Evolutionary conservation across 2,797 vertebrate genomes (phyloP), one percentile per base, ranked within the genome.

Genomic region (Chrosomus eos): DNA sequence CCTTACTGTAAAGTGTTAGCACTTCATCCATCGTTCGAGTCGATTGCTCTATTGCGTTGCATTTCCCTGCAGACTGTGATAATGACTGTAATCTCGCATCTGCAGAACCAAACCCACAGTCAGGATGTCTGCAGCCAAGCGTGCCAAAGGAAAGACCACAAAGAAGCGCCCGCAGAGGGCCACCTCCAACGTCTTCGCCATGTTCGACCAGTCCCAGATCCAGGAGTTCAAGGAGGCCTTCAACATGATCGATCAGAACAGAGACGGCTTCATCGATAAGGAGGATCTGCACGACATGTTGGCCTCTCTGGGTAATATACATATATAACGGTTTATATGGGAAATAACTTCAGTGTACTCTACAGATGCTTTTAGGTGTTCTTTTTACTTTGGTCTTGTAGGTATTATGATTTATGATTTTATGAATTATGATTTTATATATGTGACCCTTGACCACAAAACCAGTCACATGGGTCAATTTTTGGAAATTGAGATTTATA

Each of bases 191-290:
- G 96, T 97, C 72, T 97, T 97, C 0, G 96, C 96, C 0, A 97
- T 97, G 96, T 97, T 97, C 0, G 96, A 97, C 89, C 96, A 97
- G 91, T 97, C 96, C 0, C 96, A 97, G 93, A 97, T 97, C 90
- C 96, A 97, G 91, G 96, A 97, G 89, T 97, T 97, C 90, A 97
- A 97, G 89, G 96, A 97, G 87, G 96, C 96, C 43, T 97, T 97
- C 91, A 97, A 97, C 88, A 97, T 97, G 96, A 97, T 97, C 0
- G 96, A 97, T 88, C 96, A 97, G 92, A 97, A 97, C 91, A 92
- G 96, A 0, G 96, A 97, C 0, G 96, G 96, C 72, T 97, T 97
- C 92, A 95, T 97, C 0, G 96, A 97, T 91, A 97, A 97, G 88
- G 96, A 97, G 89, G 96, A 97, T 64, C 91, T 97, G 53, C 96